These are phyloP conservation scores for Brachyhypopomus occidentalis DNA, from an alignment of 2,113 vertebrate genomes.

Conservation along the genomic window DNA sequence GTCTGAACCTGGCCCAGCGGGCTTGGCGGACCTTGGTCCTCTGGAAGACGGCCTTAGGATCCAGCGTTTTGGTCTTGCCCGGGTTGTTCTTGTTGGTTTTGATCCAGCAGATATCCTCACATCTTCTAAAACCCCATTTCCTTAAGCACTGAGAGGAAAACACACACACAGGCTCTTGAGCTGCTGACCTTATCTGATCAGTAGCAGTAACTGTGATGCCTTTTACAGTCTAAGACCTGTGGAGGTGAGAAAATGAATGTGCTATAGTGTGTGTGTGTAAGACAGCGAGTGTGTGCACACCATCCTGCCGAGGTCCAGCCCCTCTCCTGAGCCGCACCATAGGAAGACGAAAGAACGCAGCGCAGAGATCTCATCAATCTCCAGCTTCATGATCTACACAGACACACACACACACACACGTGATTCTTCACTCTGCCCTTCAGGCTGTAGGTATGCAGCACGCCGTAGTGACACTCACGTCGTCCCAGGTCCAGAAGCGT, in stretches of 20 bases:
- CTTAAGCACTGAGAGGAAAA: slow-evolving; percentile 77
- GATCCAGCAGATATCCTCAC: slow-evolving; percentile 99
- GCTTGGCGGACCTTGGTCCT: slow-evolving; percentile 85
- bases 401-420: background rate
- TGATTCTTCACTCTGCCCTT: no score
- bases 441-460: no score
- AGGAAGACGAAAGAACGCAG: slow-evolving; percentile 94
- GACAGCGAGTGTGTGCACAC: slow-evolving; percentile 65
- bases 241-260: background rate
- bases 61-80: slow-evolving; percentile 94
- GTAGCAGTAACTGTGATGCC: no score
- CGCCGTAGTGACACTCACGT: slow-evolving; percentile 74
- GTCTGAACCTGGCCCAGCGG: background rate
- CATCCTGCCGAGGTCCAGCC: slow-evolving; percentile 94
- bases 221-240: no score
- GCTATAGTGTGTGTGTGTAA: background rate
- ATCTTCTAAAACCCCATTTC: slow-evolving; percentile 97
- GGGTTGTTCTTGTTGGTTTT: slow-evolving; percentile 99
- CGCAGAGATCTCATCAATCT: slow-evolving; percentile 97
- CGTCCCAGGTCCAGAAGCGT: slow-evolving; percentile 97
- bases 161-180: background rate
- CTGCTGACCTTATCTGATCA: no score
- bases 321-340: slow-evolving; percentile 97
- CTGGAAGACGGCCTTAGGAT: slow-evolving; percentile 97
- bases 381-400: slow-evolving; percentile 94